Conservation (phyloP, 2,113 vertebrate species). For the Alosa alosa region DNA sequence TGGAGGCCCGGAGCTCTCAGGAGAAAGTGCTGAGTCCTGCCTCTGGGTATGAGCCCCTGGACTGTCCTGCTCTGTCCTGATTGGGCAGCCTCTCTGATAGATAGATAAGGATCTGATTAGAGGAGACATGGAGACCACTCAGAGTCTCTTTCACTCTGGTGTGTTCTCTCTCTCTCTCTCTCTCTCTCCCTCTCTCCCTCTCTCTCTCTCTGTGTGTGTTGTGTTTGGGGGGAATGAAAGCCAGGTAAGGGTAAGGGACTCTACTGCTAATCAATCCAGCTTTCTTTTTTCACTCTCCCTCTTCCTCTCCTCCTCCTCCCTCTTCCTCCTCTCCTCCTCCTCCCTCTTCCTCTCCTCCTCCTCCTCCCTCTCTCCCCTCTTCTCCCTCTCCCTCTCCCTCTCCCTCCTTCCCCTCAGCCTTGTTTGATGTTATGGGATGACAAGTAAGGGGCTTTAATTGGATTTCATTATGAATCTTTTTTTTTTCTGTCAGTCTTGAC, state of each 20-base stretch:
- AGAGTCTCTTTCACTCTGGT: not conserved
- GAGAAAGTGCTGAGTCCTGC: conserved; percentile 36
- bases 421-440: not conserved
- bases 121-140: not conserved
- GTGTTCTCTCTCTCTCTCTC: not conserved
- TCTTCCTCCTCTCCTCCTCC: conserved; percentile 15
- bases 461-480: not conserved
- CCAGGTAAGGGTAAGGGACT: not conserved
- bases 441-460: not conserved
- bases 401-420: not conserved
- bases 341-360: not conserved
- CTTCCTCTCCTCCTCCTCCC: conserved; percentile 14
- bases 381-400: too few relatives aligned
- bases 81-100: too few relatives aligned
- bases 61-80: too few relatives aligned
- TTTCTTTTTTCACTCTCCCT: not conserved
- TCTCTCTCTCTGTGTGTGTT: not conserved
- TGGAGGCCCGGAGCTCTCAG: conserved; percentile 38
- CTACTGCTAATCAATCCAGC: not conserved
- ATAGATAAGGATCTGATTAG: not conserved
- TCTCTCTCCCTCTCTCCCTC: not conserved
- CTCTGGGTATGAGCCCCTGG: too few relatives aligned
- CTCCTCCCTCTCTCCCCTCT: not conserved
- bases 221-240: not conserved
- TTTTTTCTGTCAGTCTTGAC: not conserved